Evolutionary conservation across 2,888 invertebrate species (phyloP).

Genomic region (Lordiphosa fenestrarum): DNA sequence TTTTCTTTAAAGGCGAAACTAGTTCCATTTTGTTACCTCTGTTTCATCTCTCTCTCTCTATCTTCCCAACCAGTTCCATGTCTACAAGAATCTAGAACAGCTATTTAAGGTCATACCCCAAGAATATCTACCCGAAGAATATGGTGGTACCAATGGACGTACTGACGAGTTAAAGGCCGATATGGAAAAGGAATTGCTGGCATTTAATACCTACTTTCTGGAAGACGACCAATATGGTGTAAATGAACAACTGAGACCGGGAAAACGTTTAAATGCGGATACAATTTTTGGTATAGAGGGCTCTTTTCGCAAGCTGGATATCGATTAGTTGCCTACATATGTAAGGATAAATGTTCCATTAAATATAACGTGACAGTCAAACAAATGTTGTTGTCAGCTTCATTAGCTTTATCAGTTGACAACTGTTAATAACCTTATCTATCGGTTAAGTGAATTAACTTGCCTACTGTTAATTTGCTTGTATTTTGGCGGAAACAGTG

Average conservation of each 20-base stretch:
- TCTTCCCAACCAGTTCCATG: constrained; percentile 79
- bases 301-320: constrained; percentile 74
- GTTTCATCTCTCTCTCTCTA: neutral
- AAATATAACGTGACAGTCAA: constrained; percentile 20
- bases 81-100: constrained; percentile 79
- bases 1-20: no score
- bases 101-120: constrained; percentile 81
- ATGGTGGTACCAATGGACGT: constrained; percentile 83
- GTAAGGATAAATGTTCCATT: constrained; percentile 10
- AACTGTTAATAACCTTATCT: constrained; percentile 62
- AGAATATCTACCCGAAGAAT: constrained; percentile 83
- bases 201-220: constrained; percentile 53
- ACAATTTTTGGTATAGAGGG: constrained; percentile 70
- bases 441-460: constrained; percentile 51
- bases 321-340: constrained; percentile 51
- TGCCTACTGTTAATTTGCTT: constrained; percentile 50
- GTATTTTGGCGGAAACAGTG: constrained; percentile 32
- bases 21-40: neutral
- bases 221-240: constrained; percentile 66
- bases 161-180: constrained; percentile 65
- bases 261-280: constrained; percentile 48
- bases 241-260: constrained; percentile 63
- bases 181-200: constrained; percentile 49
- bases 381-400: constrained; percentile 41
- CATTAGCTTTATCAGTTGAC: constrained; percentile 59